Conservation (phyloP, 2,113 vertebrate genomes). For the Rhipidura dahli region DNA sequence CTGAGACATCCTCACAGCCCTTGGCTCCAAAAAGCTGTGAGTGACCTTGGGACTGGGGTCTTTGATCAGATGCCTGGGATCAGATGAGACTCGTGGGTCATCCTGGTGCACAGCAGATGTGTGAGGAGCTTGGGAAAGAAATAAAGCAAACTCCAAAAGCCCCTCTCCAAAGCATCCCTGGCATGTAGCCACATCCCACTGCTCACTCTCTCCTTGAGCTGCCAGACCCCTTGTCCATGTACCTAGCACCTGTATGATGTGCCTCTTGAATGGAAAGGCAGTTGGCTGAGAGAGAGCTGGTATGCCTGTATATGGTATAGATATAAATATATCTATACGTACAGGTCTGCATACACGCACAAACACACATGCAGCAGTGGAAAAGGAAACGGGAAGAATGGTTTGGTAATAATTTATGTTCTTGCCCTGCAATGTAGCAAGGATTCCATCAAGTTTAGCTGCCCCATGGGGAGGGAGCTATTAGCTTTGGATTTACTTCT, state of each 20-base stretch:
- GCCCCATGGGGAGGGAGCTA: neutral
- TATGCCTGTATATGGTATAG: neutral
- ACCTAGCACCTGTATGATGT: neutral
- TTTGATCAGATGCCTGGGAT: neutral
- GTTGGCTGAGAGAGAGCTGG: neutral
- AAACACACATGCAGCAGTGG: neutral
- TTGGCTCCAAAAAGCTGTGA: neutral
- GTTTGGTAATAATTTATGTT: neutral
- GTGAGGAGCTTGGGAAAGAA: neutral
- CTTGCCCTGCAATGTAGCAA: neutral
- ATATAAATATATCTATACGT: neutral
- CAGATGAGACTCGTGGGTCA: fast-evolving
- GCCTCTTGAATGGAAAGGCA: neutral
- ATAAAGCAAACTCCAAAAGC: neutral
- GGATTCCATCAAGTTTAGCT: neutral
- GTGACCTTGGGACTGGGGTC: neutral
- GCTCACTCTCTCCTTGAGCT: neutral
- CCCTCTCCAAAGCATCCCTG: neutral
- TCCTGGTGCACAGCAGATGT: neutral
- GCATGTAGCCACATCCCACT: neutral
- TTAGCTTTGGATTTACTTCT: neutral
- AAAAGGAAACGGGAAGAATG: neutral
- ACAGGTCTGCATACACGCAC: neutral
- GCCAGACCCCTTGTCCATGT: neutral
- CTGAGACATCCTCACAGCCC: neutral